Conservation (phyloP, 2,888 invertebrate species). For the Magallana nippona region DNA sequence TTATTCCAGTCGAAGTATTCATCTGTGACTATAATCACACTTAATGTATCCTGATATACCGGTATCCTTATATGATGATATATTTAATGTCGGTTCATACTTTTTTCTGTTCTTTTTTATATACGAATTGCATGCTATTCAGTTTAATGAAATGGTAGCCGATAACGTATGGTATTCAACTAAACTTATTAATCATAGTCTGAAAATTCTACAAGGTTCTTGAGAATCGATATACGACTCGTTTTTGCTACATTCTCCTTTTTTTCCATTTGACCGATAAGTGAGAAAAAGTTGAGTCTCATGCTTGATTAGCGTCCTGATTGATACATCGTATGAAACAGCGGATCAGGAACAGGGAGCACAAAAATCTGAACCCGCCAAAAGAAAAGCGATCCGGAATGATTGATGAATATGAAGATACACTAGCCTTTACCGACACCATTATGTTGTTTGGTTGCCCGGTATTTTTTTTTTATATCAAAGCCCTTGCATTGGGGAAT, state of each 20-base stretch:
- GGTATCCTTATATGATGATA: too few relatives aligned
- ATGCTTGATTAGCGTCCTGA: conserved; percentile 3
- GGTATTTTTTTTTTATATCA: background rate
- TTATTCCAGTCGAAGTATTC: too few relatives aligned
- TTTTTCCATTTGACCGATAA: background rate
- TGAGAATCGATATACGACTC: background rate
- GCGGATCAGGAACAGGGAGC: background rate
- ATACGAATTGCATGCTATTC: too few relatives aligned
- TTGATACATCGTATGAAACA: conserved; percentile 26
- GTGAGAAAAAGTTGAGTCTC: conserved; percentile 13
- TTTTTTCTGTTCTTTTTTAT: too few relatives aligned
- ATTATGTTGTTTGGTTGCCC: background rate
- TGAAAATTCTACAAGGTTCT: background rate
- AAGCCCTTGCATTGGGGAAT: background rate
- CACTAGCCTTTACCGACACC: conserved; percentile 21
- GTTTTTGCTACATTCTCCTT: background rate
- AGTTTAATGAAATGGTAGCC: too few relatives aligned
- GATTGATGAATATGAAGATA: conserved; percentile 20
- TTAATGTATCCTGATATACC: too few relatives aligned
- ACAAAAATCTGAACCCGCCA: conserved; percentile 24
- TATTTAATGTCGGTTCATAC: too few relatives aligned
- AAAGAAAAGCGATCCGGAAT: conserved; percentile 12
- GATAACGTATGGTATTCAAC: background rate
- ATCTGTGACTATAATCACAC: too few relatives aligned
- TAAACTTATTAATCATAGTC: too few relatives aligned